Base-by-base conservation (phyloP, 2,888 invertebrate species). In the Sminthurides aquaticus region DNA sequence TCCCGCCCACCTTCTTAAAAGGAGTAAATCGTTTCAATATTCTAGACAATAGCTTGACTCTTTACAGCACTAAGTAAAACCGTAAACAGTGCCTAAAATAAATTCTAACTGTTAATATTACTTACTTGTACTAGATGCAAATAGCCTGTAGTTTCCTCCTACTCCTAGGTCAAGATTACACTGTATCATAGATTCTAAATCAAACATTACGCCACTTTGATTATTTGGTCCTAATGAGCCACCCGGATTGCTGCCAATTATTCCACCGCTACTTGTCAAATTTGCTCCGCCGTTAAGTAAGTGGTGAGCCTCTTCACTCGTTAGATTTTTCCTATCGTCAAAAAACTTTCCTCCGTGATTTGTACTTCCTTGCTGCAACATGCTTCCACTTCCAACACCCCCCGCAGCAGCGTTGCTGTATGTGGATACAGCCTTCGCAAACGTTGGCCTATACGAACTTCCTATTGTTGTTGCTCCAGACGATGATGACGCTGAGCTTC, bases 1-100 rank as follows among this genome's bases (percentile, higher is more conserved):
- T 94, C 94, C 78, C 94, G 84, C 72, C 92, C 89, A 63, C 59
- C 29, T 61, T 49, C 57, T 65, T n/a, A 22, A 26, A 57, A 20
- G 5, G 8, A n/a, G n/a, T n/a, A n/a, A n/a, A n/a, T n/a, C n/a
- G n/a, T n/a, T n/a, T n/a, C n/a, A n/a, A n/a, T n/a, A n/a, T n/a
- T n/a, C 34, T 22, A 43, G 25, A 56, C 24, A 56, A n/a, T 24
- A 56, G 48, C 18, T 43, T 15, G 18, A 15, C 11, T 52, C 52
- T 26, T 5, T 11, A 3, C 25, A 56, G 25, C 15, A 56, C 25
- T 26, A 56, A 56, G 25, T 56, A 56, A 26, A 5, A 56, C 27
- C n/a, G 27, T 43, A 11, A 54, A 11, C 20, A 54, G 20, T 18
- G 8, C 11, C n/a, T n/a, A n/a, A n/a, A n/a, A n/a, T n/a, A n/a